phyloP scores from a whole-genome alignment of 1,140 invertebrate genomes.

The Cherax destructor region DNA sequence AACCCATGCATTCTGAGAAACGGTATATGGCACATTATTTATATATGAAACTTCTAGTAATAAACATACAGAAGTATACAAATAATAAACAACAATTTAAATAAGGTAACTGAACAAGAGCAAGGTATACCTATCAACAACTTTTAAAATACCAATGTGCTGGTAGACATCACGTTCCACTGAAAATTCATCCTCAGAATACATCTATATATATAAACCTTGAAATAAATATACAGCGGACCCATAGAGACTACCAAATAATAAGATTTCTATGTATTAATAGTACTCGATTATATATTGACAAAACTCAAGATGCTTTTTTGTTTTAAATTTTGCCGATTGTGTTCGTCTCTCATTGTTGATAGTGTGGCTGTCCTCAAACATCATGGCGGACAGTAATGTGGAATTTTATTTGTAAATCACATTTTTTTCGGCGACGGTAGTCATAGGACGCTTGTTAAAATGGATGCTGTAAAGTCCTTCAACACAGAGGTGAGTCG shows the following conservation, averaged over 20 bases:
- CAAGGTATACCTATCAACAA: too few species aligned
- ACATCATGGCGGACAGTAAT: conserved; percentile 62
- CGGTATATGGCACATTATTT: too few species aligned
- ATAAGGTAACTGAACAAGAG: too few species aligned
- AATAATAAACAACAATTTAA: too few species aligned
- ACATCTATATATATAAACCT: conserved; percentile 14
- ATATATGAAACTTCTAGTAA: too few species aligned
- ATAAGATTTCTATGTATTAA: too few species aligned
- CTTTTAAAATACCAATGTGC: background rate
- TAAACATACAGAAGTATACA: too few species aligned
- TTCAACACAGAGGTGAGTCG: conserved; percentile 62
- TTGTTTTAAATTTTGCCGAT: background rate
- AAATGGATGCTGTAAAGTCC: conserved; percentile 58
- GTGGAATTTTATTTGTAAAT: conserved; percentile 45
- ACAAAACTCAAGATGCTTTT: conserved; percentile 9
- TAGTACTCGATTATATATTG: too few species aligned
- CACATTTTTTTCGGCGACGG: background rate
- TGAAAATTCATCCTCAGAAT: background rate
- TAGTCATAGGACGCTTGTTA: background rate
- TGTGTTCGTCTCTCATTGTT: background rate
- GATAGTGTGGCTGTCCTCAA: conserved; percentile 55
- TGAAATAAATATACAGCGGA: background rate
- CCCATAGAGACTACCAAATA: too few species aligned
- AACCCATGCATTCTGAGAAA: too few species aligned
- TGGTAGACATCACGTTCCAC: background rate